Evolutionary conservation across 2,113 vertebrate species (phyloP), one percentile per base, ranked within the genome.

Genomic region (Polyodon spathula): DNA sequence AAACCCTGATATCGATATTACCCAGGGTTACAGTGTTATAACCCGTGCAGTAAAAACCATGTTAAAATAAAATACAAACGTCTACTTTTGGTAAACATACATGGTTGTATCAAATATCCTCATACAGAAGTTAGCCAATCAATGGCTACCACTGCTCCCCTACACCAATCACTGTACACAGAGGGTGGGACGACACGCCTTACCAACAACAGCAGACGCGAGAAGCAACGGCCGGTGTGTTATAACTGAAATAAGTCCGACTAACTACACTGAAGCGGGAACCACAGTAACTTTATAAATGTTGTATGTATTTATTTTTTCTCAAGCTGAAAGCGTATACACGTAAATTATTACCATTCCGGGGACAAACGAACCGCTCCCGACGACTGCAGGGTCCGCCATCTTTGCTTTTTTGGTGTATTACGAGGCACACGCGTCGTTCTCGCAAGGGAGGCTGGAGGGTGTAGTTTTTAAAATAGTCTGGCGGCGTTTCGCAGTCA

Each of bases 331-430:
- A 17, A 54, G 16, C 16, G 9, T 27, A 54, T 16, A 17, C 15
- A 37, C 16, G 9, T 27, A 54, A 4, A 54, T 17, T 64, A 63
- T 91, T 88, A 97, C 93, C 90, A 71, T 86, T 83, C 86, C 74
- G 1, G 79, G 77, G 62, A 73, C 66, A 43, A 85, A 70, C 1
- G 81, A 72, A n/a, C 81, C 74, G 6, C 81, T 74, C 27, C 89
- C 71, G 6, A 73, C 67, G 63, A 85, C 81, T 38, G 83, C 80
- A 0, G 88, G 67, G 68, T 95, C 92, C 56, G 91, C 92, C 93
- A 94, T 95, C 76, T 67, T 74, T 68, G 9, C n/a, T n/a, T n/a
- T n/a, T n/a, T n/a, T n/a, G n/a, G n/a, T n/a, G n/a, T n/a, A n/a
- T n/a, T n/a, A n/a, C n/a, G n/a, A n/a, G n/a, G n/a, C n/a, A n/a